A percentile compares a stretch with the other conserved stretches of the same genome.
Evolutionary conservation across 2,797 vertebrate species (phyloP).

Genomic region (Gila robusta): DNA sequence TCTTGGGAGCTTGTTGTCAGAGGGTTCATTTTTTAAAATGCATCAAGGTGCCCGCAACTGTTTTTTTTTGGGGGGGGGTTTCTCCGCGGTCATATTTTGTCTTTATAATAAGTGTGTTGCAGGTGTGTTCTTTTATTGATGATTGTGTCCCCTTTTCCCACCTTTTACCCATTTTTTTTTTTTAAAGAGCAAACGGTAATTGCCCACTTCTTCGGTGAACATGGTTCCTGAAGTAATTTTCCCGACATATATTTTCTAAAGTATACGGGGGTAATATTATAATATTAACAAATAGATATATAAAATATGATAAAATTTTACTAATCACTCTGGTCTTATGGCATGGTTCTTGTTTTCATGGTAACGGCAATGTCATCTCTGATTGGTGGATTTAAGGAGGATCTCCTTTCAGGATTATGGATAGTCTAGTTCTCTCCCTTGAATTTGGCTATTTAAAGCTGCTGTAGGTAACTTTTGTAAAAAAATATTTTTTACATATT

Average conservation of each 20-base stretch:
- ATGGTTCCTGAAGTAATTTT: not conserved
- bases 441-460: not conserved
- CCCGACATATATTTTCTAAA: not conserved
- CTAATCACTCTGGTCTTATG: not conserved
- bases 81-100: too few relatives aligned
- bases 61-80: too few relatives aligned
- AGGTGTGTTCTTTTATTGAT: too few relatives aligned
- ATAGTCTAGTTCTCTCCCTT: not conserved
- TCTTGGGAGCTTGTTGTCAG: too few relatives aligned
- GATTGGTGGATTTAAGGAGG: not conserved
- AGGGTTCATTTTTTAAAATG: too few relatives aligned
- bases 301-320: not conserved
- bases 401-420: slow-evolving; percentile 2
- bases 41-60: too few relatives aligned
- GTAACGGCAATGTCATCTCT: not conserved
- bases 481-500: too few relatives aligned
- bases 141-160: too few relatives aligned
- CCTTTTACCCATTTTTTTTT: too few relatives aligned
- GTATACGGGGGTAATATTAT: not conserved
- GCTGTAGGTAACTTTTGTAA: too few relatives aligned
- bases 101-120: too few relatives aligned
- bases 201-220: not conserved
- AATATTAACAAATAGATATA: not conserved
- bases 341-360: not conserved
- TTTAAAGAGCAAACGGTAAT: not conserved